These are phyloP conservation scores for Protobothrops flavoviridis DNA, from an alignment of 2,113 vertebrate species.

Conservation along the genomic window DNA sequence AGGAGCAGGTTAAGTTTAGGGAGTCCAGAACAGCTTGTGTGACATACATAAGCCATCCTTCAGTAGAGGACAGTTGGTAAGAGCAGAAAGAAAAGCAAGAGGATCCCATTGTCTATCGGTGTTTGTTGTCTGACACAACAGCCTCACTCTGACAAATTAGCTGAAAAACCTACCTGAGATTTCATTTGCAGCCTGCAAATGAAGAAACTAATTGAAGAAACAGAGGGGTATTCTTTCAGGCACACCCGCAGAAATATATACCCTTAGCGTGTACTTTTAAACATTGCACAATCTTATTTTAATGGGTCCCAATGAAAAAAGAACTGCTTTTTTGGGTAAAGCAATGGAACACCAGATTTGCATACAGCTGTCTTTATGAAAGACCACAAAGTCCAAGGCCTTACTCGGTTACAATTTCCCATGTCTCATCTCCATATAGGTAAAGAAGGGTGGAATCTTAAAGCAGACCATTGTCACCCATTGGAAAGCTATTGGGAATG, in stretches of 20 bases:
- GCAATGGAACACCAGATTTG: neutral
- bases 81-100: neutral
- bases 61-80: neutral
- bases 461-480: neutral
- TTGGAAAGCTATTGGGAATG: neutral
- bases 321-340: neutral
- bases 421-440: neutral
- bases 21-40: neutral
- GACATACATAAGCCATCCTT: neutral
- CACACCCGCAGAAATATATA: neutral
- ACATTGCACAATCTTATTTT: neutral
- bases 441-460: neutral
- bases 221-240: neutral
- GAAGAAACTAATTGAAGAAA: neutral
- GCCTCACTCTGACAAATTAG: neutral
- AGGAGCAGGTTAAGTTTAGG: neutral
- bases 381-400: neutral
- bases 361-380: neutral
- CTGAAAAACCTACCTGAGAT: neutral
- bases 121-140: neutral
- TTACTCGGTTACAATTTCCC: neutral
- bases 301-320: neutral
- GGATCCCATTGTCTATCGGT: neutral
- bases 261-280: neutral
- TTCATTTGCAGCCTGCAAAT: neutral